Conservation (phyloP, 2,888 invertebrate genomes). For the Melolontha melolontha region DNA sequence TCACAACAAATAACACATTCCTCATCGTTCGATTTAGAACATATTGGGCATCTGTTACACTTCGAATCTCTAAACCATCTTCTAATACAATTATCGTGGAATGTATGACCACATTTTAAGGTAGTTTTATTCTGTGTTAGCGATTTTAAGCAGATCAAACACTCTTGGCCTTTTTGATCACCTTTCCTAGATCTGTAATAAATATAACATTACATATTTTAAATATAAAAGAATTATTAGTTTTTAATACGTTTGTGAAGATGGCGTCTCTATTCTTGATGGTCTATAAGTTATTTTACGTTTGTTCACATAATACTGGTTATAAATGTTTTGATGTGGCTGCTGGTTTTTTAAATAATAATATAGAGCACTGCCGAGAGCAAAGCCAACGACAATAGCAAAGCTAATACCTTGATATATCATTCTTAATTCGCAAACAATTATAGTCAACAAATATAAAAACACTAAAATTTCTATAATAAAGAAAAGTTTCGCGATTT, state of each 20-base stretch:
- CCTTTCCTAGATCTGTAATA: not conserved
- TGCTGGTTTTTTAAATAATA: conserved; percentile 48
- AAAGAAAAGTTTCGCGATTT: no score
- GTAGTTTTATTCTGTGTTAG: no score
- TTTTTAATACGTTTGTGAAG: conserved; percentile 29
- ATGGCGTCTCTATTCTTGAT: conserved; percentile 3
- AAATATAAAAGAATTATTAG: not conserved
- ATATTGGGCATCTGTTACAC: conserved; percentile 45
- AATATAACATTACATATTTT: not conserved
- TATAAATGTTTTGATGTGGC: conserved; percentile 13
- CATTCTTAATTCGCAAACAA: conserved; percentile 40
- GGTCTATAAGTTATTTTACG: not conserved
- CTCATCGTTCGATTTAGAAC: conserved; percentile 41
- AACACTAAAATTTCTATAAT: no score
- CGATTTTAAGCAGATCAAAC: not conserved
- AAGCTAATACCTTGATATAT: conserved; percentile 48
- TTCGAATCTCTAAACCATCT: conserved; percentile 16
- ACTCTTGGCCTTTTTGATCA: conserved; percentile 1
- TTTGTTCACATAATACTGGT: no score
- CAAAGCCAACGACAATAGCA: conserved; percentile 48
- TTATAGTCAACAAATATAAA: not conserved
- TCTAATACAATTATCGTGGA: no score
- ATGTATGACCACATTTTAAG: not conserved
- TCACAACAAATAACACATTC: conserved; percentile 48
- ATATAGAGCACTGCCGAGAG: conserved; percentile 49